Evolutionary conservation across 2,888 invertebrate species (phyloP).

Genomic region (Chrysomela aeneicollis): DNA sequence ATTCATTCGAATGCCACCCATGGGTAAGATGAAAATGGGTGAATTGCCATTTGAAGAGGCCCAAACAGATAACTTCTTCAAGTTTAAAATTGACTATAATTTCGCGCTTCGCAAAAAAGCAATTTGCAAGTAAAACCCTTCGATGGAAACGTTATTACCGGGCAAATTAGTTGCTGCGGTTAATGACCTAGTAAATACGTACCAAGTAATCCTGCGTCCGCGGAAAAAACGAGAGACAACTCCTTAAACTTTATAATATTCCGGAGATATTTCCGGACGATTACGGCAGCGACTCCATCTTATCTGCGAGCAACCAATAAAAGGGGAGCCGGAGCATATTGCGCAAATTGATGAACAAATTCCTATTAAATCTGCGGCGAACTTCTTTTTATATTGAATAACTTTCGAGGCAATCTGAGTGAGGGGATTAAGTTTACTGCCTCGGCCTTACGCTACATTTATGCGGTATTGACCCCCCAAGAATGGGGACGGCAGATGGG

Average conservation of each 20-base stretch:
- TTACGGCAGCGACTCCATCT: conserved; percentile 47
- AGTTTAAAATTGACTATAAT: too few relatives aligned
- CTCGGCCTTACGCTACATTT: conserved; percentile 41
- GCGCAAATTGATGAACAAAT: conserved; percentile 64
- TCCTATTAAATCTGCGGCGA: conserved; percentile 63
- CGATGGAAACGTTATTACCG: conserved; percentile 5
- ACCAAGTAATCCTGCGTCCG: conserved; percentile 27
- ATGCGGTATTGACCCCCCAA: conserved; percentile 27
- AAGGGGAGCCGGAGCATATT: conserved; percentile 50
- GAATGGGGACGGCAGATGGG: conserved; percentile 16
- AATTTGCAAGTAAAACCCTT: not conserved
- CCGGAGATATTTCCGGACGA: conserved; percentile 46
- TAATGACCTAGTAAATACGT: conserved; percentile 31
- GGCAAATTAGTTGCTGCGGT: not conserved
- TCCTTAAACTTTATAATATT: conserved; percentile 49
- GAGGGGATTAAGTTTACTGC: conserved; percentile 62
- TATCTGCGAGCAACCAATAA: conserved; percentile 50
- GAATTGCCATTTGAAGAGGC: too few relatives aligned
- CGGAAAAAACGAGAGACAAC: conserved; percentile 22
- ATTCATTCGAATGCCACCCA: too few relatives aligned
- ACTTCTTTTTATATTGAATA: conserved; percentile 64
- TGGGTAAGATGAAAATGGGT: too few relatives aligned
- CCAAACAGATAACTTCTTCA: too few relatives aligned
- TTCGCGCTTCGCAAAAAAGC: not conserved
- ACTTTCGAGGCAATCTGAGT: conserved; percentile 61